These are phyloP conservation scores for Thamnophis elegans DNA, from an alignment of 2,797 vertebrate genomes.

Conservation along the genomic window DNA sequence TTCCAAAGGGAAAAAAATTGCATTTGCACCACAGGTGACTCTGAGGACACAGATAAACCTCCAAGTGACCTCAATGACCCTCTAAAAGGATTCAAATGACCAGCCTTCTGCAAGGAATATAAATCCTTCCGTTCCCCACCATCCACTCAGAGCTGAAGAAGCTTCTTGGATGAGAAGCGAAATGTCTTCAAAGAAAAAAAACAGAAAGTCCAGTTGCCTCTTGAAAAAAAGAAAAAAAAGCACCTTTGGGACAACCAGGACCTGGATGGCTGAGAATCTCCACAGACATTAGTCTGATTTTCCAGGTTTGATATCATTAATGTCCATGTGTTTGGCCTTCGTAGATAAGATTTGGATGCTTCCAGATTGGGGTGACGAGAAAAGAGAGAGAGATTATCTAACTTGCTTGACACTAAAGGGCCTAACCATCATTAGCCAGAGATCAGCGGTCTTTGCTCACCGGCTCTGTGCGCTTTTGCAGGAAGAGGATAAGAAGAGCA, in stretches of 20 bases:
- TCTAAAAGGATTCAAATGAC: too few species aligned
- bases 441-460: neutral
- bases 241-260: too few species aligned
- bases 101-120: too few species aligned
- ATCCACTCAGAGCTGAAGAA: too few species aligned
- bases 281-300: neutral
- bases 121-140: too few species aligned
- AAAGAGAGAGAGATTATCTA: neutral
- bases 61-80: too few species aligned
- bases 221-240: too few species aligned
- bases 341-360: fast-evolving
- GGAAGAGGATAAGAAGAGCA: neutral
- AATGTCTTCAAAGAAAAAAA: neutral
- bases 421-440: neutral
- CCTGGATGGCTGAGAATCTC: neutral
- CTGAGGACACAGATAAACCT: too few species aligned
- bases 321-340: neutral
- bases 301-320: neutral
- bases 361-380: neutral
- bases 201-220: too few species aligned
- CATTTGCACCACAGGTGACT: too few species aligned
- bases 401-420: neutral
- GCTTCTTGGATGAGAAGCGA: too few species aligned
- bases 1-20: too few species aligned
- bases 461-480: neutral